A percentile compares a stretch with the other conserved stretches of the same genome.
Conservation (phyloP, 2,888 invertebrate genomes). For the Chironomus riparius region DNA sequence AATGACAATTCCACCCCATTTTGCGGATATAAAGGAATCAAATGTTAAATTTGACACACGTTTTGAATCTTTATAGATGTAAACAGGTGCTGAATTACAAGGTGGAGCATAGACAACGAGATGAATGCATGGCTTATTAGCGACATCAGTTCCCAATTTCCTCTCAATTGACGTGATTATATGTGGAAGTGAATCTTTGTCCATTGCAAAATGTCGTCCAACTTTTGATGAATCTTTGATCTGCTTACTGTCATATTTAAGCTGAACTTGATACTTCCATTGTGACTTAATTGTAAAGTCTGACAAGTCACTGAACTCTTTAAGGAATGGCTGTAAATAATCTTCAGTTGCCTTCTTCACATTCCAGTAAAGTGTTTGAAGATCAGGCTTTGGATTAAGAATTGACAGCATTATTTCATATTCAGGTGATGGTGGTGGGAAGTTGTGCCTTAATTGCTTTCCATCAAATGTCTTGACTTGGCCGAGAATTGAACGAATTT, state of each 20-base stretch:
- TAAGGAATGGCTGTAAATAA: conserved; percentile 67
- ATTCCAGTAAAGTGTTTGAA: conserved; percentile 58
- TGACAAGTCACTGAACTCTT: conserved; percentile 59
- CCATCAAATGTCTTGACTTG: conserved; percentile 42
- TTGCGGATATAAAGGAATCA: conserved; percentile 70
- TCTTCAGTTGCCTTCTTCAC: conserved; percentile 58
- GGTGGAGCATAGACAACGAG: conserved; percentile 76
- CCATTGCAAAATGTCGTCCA: conserved; percentile 54
- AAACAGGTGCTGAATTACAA: conserved; percentile 59
- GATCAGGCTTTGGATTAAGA: conserved; percentile 71
- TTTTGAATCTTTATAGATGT: conserved; percentile 51
- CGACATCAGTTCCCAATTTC: conserved; percentile 75
- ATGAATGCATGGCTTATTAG: conserved; percentile 72
- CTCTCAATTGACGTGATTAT: conserved; percentile 81
- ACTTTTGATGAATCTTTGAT: conserved; percentile 45
- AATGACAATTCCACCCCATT: conserved; percentile 86
- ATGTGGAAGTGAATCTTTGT: conserved; percentile 63
- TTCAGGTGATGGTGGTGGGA: conserved; percentile 50
- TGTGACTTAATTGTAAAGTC: conserved; percentile 80
- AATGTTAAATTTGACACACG: conserved; percentile 37
- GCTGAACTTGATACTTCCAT: conserved; percentile 71
- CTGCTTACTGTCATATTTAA: conserved; percentile 63
- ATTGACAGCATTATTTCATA: conserved; percentile 76
- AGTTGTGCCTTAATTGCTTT: conserved; percentile 41
- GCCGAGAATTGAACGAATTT: conserved; percentile 41